These are phyloP conservation scores for Metellina segmentata DNA, from an alignment of 2,888 invertebrate genomes.

Conservation along the genomic window DNA sequence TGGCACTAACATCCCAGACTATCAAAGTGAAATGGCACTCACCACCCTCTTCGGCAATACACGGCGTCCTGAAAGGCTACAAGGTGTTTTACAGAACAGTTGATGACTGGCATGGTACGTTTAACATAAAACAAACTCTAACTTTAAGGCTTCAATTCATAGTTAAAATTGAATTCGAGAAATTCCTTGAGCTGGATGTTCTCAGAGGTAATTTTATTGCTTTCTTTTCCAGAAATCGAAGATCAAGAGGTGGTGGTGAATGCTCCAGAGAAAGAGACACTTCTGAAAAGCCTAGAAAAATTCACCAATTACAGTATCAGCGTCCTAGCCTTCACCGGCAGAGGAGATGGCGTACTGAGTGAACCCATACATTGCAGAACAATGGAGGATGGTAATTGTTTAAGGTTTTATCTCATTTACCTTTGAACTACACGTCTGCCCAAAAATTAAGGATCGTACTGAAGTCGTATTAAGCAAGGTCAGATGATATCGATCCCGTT, in stretches of 20 bases:
- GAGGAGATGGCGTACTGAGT: constrained; percentile 95
- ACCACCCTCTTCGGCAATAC: constrained; percentile 93
- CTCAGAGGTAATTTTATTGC: background rate
- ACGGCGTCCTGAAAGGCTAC: constrained; percentile 96
- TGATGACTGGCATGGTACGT: constrained; percentile 64
- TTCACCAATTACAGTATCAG: constrained; percentile 98
- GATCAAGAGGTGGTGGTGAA: constrained; percentile 65
- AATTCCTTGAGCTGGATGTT: background rate
- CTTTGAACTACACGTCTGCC: background rate
- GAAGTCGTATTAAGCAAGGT: no score
- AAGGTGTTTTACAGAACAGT: constrained; percentile 71
- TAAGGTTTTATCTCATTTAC: background rate
- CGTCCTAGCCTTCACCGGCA: constrained; percentile 96
- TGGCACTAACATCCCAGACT: constrained; percentile 95
- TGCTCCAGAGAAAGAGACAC: constrained; percentile 69
- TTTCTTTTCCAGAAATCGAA: constrained; percentile 51
- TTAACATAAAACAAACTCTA: background rate
- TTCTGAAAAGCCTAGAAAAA: constrained; percentile 86
- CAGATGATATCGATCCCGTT: no score
- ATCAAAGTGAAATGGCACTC: constrained; percentile 97
- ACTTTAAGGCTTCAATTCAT: background rate
- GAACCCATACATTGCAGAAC: constrained; percentile 95
- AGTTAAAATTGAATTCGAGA: background rate
- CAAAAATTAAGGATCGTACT: no score
- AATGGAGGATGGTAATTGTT: constrained; percentile 92